Conservation (phyloP, 2,888 invertebrate genomes). For the Chironomus tentans region DNA sequence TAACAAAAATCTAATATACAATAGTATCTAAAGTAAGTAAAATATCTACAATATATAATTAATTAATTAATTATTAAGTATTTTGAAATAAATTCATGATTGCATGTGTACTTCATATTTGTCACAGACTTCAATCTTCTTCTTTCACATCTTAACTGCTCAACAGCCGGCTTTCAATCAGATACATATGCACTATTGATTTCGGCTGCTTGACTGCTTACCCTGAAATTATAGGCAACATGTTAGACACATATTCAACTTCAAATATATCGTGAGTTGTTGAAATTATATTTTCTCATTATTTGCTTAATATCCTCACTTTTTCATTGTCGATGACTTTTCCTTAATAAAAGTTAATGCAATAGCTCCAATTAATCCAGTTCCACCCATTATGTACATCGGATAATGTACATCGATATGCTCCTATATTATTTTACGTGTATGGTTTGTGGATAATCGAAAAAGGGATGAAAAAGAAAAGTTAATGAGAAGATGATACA, state of each 20-base stretch:
- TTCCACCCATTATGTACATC: slow-evolving; percentile 45
- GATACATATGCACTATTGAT: background rate
- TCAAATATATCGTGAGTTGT: background rate
- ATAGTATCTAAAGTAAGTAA: background rate
- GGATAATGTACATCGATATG: slow-evolving; percentile 43
- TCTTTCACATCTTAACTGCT: background rate
- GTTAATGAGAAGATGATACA: background rate
- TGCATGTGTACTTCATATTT: background rate
- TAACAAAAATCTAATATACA: background rate
- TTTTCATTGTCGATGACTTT: slow-evolving; percentile 32
- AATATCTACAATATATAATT: background rate
- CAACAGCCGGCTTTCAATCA: background rate
- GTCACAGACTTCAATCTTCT: background rate
- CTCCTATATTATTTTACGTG: slow-evolving; percentile 36
- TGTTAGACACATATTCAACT: background rate
- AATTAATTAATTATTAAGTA: background rate
- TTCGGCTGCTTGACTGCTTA: background rate
- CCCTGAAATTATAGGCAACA: slow-evolving; percentile 18
- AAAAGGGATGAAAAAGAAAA: slow-evolving; percentile 20
- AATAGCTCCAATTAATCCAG: slow-evolving; percentile 45
- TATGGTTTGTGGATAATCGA: no score
- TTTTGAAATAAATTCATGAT: background rate
- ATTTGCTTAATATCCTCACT: background rate
- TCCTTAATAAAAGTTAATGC: slow-evolving; percentile 47
- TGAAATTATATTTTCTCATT: background rate